phyloP scores from a whole-genome alignment of 2,113 vertebrate genomes.

The Perca fluviatilis region DNA sequence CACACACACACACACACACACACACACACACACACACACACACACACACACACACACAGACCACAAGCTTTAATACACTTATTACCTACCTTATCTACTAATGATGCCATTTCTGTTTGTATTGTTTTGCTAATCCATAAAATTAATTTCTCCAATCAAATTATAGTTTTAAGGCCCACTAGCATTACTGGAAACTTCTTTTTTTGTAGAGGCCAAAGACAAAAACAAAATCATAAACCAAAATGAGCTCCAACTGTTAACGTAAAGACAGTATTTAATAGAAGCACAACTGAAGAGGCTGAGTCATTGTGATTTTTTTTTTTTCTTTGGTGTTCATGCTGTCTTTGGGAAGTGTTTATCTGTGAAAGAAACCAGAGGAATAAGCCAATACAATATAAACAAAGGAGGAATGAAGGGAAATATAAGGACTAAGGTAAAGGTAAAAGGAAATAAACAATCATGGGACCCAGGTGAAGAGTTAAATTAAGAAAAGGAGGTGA shows the following conservation, averaged over 20 bases:
- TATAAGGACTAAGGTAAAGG: constrained; percentile 9
- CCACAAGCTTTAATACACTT: constrained; percentile 79
- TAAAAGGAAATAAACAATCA: constrained; percentile 26
- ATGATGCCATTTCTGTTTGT: constrained; percentile 70
- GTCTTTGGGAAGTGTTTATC: constrained; percentile 7
- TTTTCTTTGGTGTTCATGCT: constrained; percentile 9
- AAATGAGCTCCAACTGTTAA: constrained; percentile 45
- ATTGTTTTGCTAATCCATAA: constrained; percentile 78
- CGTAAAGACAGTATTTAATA: constrained; percentile 49
- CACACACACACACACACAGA: constrained; percentile 21
- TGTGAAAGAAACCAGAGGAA: constrained; percentile 18
- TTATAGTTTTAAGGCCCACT: constrained; percentile 81
- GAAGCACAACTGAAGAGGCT: constrained; percentile 46
- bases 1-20: constrained; percentile 42
- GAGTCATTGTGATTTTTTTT: constrained; percentile 36
- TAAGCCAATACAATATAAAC: constrained; percentile 15
- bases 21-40: constrained; percentile 21
- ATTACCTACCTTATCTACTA: constrained; percentile 84
- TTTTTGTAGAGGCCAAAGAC: constrained; percentile 9
- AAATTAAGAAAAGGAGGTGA: constrained; percentile 71
- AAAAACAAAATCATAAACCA: constrained; percentile 51
- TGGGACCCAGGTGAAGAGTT: constrained; percentile 66
- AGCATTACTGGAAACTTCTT: constrained; percentile 53
- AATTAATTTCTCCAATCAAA: constrained; percentile 78
- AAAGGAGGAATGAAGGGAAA: constrained; percentile 34